Evolutionary conservation across 92 coral and sea anemone species (phyloP).

Genomic region (Palythoa caribaeorum): DNA sequence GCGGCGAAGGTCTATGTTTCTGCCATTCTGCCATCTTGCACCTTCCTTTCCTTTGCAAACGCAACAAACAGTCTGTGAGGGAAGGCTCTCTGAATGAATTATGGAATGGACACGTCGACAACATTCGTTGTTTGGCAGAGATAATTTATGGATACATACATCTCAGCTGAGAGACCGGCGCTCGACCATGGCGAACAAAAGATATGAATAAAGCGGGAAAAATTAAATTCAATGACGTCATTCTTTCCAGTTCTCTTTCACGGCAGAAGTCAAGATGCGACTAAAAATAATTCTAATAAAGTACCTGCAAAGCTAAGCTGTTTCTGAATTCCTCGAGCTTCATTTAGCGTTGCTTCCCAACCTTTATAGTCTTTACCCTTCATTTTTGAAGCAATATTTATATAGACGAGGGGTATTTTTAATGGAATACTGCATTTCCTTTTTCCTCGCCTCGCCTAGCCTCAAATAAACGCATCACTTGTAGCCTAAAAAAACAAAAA

Average conservation of each 20-base stretch:
- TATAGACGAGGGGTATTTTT: too few species aligned
- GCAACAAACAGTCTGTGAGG: background rate
- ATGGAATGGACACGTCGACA: slow-evolving; percentile 46
- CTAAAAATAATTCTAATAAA: too few species aligned
- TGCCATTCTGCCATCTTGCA: slow-evolving; percentile 28
- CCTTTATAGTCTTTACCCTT: background rate
- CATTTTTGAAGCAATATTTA: too few species aligned
- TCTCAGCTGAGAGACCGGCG: slow-evolving; percentile 21
- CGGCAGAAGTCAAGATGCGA: too few species aligned
- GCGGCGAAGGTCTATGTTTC: slow-evolving; percentile 42
- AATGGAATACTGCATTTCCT: background rate
- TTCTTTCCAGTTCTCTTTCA: background rate
- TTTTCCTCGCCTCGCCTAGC: too few species aligned
- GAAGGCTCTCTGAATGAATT: slow-evolving; percentile 9
- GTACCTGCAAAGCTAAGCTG: too few species aligned
- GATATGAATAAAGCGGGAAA: slow-evolving; percentile 24
- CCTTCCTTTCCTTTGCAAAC: background rate
- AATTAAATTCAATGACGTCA: slow-evolving; percentile 30
- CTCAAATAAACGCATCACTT: too few species aligned
- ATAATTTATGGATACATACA: slow-evolving; percentile 35
- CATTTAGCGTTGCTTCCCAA: background rate
- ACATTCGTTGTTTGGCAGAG: background rate
- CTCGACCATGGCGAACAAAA: background rate
- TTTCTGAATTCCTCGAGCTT: too few species aligned
- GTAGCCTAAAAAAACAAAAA: too few species aligned